These are phyloP conservation scores for Meriones psammophilus DNA, from an alignment of 2,797 vertebrate species.

Conservation along the genomic window DNA sequence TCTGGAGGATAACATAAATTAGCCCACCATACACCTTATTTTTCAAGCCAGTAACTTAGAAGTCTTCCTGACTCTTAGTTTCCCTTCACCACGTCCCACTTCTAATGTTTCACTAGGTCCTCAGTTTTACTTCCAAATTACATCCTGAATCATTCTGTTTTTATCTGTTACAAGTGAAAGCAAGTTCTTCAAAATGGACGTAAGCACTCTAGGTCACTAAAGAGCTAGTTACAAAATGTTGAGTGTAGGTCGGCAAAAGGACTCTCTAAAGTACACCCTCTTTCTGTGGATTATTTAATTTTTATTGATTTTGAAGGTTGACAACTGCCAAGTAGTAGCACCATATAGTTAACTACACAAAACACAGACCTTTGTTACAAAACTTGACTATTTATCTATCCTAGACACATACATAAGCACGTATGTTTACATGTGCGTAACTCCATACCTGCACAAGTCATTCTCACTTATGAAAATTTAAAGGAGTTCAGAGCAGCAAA, in stretches of 20 bases:
- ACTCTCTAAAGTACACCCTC: not conserved
- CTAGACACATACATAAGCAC: not conserved
- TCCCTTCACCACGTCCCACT: not conserved
- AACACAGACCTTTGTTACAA: conserved; percentile 49
- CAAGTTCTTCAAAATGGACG: conserved; percentile 7
- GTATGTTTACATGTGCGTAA: not conserved
- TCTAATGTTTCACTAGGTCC: not conserved
- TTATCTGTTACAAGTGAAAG: not conserved
- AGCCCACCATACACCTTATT: not conserved
- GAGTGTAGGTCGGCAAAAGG: conserved; percentile 18
- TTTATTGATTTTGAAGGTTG: not conserved
- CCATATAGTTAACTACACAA: not conserved
- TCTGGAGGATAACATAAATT: conserved; percentile 6
- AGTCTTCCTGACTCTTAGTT: conserved; percentile 38
- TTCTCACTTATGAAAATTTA: not conserved
- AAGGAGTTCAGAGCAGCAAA: not conserved
- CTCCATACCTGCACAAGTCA: conserved; percentile 10
- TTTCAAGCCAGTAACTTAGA: not conserved
- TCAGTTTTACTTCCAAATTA: conserved; percentile 30
- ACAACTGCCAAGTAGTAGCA: conserved; percentile 33
- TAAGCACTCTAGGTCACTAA: not conserved
- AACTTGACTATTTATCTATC: not conserved
- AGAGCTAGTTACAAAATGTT: conserved; percentile 28
- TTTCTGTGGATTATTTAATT: conserved; percentile 54
- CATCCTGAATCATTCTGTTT: conserved; percentile 23